A percentile compares a stretch with the other conserved stretches of the same genome.
Evolutionary conservation across 2,797 vertebrate genomes (phyloP).

Genomic region (Alcedo atthis): DNA sequence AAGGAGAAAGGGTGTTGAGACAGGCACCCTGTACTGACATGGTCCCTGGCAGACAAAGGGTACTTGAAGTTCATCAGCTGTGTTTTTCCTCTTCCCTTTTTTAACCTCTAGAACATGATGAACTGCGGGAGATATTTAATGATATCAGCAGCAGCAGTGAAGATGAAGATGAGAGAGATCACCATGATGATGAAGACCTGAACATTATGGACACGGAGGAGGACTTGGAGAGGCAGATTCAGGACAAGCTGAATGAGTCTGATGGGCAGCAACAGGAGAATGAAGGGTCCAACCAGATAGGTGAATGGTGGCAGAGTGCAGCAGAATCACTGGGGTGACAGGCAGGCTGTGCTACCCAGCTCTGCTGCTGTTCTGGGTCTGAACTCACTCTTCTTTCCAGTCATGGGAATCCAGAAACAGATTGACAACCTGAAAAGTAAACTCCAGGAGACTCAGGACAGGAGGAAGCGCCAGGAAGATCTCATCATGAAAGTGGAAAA

Average conservation of each 20-base stretch:
- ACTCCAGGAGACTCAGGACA: slow-evolving; percentile 93
- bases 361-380: background rate
- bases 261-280: slow-evolving; percentile 88
- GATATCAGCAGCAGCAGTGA: slow-evolving; percentile 98
- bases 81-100: background rate
- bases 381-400: slow-evolving; percentile 67
- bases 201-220: slow-evolving; percentile 97
- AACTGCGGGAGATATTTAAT: slow-evolving; percentile 96
- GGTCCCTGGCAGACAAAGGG: background rate
- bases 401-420: slow-evolving; percentile 95
- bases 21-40: background rate
- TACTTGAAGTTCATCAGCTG: background rate
- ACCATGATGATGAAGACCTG: slow-evolving; percentile 92
- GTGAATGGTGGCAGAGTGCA: slow-evolving; percentile 58
- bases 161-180: slow-evolving; percentile 94
- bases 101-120: slow-evolving; percentile 82
- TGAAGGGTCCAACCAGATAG: slow-evolving; percentile 90
- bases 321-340: background rate
- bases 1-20: background rate
- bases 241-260: slow-evolving; percentile 90
- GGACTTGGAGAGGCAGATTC: slow-evolving; percentile 90
- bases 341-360: background rate
- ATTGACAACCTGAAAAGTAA: slow-evolving; percentile 92
- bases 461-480: slow-evolving; percentile 95
- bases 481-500: slow-evolving; percentile 99